A percentile compares a stretch with the other conserved stretches of the same genome.
These are phyloP conservation scores for Ophion ellenae DNA, from an alignment of 2,888 invertebrate genomes.

Conservation along the genomic window DNA sequence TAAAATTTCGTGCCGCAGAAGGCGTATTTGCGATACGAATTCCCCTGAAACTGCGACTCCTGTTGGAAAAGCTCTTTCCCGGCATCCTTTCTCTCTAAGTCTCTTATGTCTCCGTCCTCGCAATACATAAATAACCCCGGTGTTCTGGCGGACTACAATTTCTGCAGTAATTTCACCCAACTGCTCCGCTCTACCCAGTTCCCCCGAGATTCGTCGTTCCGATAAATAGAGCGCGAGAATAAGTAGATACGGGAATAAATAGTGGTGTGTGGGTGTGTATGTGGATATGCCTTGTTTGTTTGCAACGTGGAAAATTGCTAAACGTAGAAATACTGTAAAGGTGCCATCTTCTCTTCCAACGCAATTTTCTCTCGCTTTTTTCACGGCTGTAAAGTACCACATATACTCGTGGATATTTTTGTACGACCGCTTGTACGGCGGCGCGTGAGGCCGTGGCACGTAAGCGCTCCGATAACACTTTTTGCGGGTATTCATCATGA, in stretches of 20 bases:
- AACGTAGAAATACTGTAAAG: constrained; percentile 21
- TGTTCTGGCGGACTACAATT: constrained; percentile 46
- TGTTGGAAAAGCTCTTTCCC: constrained; percentile 34
- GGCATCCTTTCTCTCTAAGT: constrained; percentile 10
- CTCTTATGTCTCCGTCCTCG: constrained; percentile 26
- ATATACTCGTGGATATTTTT: constrained; percentile 20
- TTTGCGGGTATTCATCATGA: constrained; percentile 32
- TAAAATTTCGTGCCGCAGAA: constrained; percentile 42
- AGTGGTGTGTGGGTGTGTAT: constrained; percentile 10
- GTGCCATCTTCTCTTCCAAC: constrained; percentile 41
- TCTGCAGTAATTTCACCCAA: constrained; percentile 61
- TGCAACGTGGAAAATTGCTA: constrained; percentile 32
- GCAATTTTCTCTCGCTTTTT: constrained; percentile 43
- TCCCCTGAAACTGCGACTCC: constrained; percentile 63
- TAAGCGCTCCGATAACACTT: constrained; percentile 37
- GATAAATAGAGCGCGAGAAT: constrained; percentile 60
- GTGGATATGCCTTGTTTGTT: constrained; percentile 22
- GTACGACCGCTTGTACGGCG: constrained; percentile 20
- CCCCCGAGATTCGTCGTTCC: constrained; percentile 60
- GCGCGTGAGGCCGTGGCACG: constrained; percentile 14
- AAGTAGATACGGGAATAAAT: constrained; percentile 43
- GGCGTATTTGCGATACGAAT: constrained; percentile 62
- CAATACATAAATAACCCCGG: constrained; percentile 61
- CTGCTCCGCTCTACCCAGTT: constrained; percentile 42
- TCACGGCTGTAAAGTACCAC: constrained; percentile 28